Evolutionary conservation across 2,888 invertebrate species (phyloP).

Genomic region (Geophilus truncorum): DNA sequence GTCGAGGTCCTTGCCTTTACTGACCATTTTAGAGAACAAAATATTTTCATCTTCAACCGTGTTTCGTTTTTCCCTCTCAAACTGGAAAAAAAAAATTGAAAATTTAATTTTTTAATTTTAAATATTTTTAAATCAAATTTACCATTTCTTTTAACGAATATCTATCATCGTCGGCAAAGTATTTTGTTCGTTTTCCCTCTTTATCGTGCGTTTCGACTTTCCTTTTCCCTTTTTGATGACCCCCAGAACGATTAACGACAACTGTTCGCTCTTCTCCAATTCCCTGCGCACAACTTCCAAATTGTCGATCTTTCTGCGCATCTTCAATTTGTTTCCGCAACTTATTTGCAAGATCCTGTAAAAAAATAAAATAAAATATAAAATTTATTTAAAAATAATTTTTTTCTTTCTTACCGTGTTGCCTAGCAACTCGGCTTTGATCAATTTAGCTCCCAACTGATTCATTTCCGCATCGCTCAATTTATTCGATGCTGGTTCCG

Average conservation of each 20-base stretch:
- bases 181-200: conserved; percentile 67
- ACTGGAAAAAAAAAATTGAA: conserved; percentile 43
- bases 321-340: conserved; percentile 68
- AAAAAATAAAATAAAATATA: conserved; percentile 36
- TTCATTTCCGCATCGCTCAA: conserved; percentile 83
- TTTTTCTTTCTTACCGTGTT: conserved; percentile 54
- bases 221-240: conserved; percentile 42
- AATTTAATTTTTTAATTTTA: conserved; percentile 1
- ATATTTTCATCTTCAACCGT: conserved; percentile 73
- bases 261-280: conserved; percentile 40
- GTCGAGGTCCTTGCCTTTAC: conserved; percentile 48
- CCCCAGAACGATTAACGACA: conserved; percentile 31
- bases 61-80: conserved; percentile 66
- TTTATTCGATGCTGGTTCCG: neutral
- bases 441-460: conserved; percentile 77
- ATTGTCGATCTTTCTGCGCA: conserved; percentile 55
- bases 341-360: conserved; percentile 59
- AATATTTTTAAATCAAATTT: conserved; percentile 37
- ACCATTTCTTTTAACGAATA: conserved; percentile 76
- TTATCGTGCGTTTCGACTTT: conserved; percentile 61
- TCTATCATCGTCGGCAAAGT: conserved; percentile 86
- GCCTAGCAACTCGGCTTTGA: conserved; percentile 92
- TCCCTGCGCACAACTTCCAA: neutral
- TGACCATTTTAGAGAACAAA: conserved; percentile 68
- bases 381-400: neutral